Evolutionary conservation across 2,113 vertebrate genomes (phyloP).

Genomic region (Vulpes vulpes): DNA sequence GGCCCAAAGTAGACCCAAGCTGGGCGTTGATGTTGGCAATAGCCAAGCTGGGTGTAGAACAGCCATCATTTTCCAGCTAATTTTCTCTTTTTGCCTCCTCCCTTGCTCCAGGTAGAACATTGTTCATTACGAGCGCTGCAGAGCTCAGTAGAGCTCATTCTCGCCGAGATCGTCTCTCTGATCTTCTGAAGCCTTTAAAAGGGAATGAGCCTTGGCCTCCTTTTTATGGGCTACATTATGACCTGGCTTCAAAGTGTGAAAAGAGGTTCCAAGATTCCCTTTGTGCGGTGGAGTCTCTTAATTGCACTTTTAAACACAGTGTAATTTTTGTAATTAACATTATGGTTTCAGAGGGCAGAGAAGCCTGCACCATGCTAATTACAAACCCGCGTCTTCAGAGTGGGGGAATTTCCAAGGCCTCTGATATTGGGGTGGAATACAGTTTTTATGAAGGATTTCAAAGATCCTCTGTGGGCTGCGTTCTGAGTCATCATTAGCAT

Average conservation of each 20-base stretch:
- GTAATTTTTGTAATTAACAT: conserved; percentile 94
- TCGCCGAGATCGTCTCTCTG: conserved; percentile 83
- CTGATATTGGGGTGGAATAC: conserved; percentile 85
- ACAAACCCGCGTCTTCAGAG: conserved; percentile 85
- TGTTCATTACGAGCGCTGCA: conserved; percentile 83
- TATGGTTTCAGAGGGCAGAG: conserved; percentile 92
- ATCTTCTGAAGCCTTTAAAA: conserved; percentile 86
- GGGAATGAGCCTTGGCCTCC: conserved; percentile 85
- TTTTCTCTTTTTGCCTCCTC: conserved; percentile 62
- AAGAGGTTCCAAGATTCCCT: conserved; percentile 90
- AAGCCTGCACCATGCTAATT: conserved; percentile 91
- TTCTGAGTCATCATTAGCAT: conserved; percentile 90
- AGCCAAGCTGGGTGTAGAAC: conserved; percentile 51
- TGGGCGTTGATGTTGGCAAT: conserved; percentile 52
- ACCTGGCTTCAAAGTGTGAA: conserved; percentile 91
- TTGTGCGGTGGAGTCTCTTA: conserved; percentile 89
- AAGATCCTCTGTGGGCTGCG: conserved; percentile 87
- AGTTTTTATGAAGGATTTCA: conserved; percentile 91
- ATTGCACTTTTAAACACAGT: conserved; percentile 93
- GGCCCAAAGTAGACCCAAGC: conserved; percentile 60
- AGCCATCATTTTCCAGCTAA: conserved; percentile 78
- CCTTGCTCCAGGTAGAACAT: conserved; percentile 82
- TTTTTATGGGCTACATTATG: conserved; percentile 89
- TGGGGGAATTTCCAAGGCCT: conserved; percentile 87
- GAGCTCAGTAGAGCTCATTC: conserved; percentile 85